Evolutionary conservation across 2,113 vertebrate genomes (phyloP), one percentile per base, ranked within the genome.

Genomic region (Sylvietta virens): DNA sequence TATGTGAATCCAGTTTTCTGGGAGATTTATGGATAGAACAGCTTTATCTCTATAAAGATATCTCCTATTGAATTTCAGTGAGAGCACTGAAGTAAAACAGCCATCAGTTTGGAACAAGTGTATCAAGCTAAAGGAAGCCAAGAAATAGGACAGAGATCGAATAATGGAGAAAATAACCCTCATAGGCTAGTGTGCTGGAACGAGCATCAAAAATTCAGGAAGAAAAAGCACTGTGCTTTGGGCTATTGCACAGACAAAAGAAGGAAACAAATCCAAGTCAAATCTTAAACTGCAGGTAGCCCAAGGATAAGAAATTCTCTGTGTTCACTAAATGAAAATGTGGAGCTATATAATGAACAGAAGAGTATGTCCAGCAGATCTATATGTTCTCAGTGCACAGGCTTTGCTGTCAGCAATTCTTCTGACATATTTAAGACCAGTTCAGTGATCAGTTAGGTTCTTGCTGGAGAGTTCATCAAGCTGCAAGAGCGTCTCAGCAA

Each of bases 101-200:
- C 57, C 45, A 76, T 93, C 53, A 20, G 37, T 88, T 86, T 88
- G 57, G 53, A 88, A 56, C 50, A 57, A 84, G 35, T 50, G 16
- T 54, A 47, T 89, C 51, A 84, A 56, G 65, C 51, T 74, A 64
- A 74, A 84, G 53, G 35, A 92, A 92, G 67, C 64, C 58, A 86
- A 80, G 69, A 94, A 95, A 89, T 87, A 91, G 90, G 69, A 87
- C 81, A 89, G 62, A 91, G 83, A 73, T 39, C 15, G 27, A 92
- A 84, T 84, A 92, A 87, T 66, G 70, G 61, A 62, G 65, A 94
- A 92, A 92, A 89, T 79, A 89, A 64, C 27, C 30, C 35, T 91
- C 39, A 35, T 5, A 77, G 76, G n/a, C 50, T 83, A 72, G 13
- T 3, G 7, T 80, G 37, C 23, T 86, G 54, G 44, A 87, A 95